Conservation (phyloP, 2,113 vertebrate species). For the Potamarius usumacintae region DNA sequence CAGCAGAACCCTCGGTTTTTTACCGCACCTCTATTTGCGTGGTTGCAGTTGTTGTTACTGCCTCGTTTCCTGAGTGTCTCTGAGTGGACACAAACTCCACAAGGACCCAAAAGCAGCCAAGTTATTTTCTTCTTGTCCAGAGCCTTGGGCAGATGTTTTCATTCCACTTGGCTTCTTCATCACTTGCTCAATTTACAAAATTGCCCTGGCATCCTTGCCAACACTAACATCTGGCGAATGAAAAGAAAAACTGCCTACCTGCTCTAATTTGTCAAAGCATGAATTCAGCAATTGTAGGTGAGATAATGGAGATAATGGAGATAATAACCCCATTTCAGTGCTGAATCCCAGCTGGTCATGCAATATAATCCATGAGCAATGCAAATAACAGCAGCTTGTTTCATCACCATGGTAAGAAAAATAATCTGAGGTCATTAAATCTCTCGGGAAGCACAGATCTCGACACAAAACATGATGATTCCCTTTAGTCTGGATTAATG, state of each 20-base stretch:
- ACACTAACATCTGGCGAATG: slow-evolving; percentile 20
- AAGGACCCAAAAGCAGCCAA: background rate
- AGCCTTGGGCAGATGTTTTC: slow-evolving; percentile 63
- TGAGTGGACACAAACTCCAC: background rate
- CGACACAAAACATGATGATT: background rate
- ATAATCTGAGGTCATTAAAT: slow-evolving; percentile 9
- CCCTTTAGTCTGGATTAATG: background rate
- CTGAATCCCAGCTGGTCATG: background rate
- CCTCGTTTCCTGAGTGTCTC: slow-evolving; percentile 25
- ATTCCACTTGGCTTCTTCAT: slow-evolving; percentile 45
- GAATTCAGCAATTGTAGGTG: slow-evolving; percentile 28
- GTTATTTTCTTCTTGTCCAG: slow-evolving; percentile 42
- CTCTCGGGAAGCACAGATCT: background rate
- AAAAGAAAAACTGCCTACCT: slow-evolving; percentile 32
- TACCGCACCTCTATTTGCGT: slow-evolving; percentile 29
- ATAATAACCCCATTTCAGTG: slow-evolving; percentile 8
- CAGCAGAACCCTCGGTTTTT: background rate
- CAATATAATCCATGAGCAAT: background rate
- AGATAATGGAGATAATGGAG: slow-evolving; percentile 31
- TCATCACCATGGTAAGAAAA: background rate
- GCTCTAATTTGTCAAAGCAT: slow-evolving; percentile 27
- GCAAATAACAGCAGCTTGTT: background rate
- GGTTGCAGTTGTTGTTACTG: slow-evolving; percentile 34
- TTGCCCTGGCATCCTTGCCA: slow-evolving; percentile 17
- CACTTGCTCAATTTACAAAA: slow-evolving; percentile 46